Evolutionary conservation across 1,140 invertebrate genomes (phyloP).

Genomic region (Parasteatoda tepidariorum): DNA sequence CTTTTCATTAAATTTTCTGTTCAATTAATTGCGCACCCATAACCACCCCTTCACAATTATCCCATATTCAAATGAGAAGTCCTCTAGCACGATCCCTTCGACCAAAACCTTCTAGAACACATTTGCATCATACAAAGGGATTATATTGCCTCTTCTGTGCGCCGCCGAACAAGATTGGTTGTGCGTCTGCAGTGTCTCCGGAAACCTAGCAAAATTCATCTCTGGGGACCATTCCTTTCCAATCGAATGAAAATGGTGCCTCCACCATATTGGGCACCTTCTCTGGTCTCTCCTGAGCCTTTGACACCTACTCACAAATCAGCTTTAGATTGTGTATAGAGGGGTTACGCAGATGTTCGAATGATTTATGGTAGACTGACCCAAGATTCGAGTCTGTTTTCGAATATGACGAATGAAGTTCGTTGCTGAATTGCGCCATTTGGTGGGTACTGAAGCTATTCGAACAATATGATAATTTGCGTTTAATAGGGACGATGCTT

Average conservation of each 20-base stretch:
- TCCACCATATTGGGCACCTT: background rate
- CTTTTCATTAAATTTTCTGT: slow-evolving; percentile 22
- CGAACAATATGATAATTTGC: too few species aligned
- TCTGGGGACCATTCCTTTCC: background rate
- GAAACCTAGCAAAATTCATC: background rate
- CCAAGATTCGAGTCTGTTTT: background rate
- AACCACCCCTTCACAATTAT: background rate
- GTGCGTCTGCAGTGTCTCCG: background rate
- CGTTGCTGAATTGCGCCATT: slow-evolving; percentile 10
- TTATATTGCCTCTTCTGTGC: background rate
- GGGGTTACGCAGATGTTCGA: too few species aligned
- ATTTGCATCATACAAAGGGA: slow-evolving; percentile 31
- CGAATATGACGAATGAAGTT: slow-evolving; percentile 1
- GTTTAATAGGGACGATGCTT: too few species aligned
- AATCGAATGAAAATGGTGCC: background rate
- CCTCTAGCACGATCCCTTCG: background rate
- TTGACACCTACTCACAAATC: slow-evolving; percentile 10
- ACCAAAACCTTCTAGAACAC: background rate
- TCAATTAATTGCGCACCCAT: slow-evolving; percentile 18
- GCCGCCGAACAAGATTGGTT: background rate
- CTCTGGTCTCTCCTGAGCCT: background rate
- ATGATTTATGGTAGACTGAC: slow-evolving; percentile 34
- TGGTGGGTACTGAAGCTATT: too few species aligned
- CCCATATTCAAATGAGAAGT: slow-evolving; percentile 23
- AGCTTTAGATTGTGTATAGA: background rate